Conservation (phyloP, 2,888 invertebrate species). For the Cataglyphis rosenhaueri region DNA sequence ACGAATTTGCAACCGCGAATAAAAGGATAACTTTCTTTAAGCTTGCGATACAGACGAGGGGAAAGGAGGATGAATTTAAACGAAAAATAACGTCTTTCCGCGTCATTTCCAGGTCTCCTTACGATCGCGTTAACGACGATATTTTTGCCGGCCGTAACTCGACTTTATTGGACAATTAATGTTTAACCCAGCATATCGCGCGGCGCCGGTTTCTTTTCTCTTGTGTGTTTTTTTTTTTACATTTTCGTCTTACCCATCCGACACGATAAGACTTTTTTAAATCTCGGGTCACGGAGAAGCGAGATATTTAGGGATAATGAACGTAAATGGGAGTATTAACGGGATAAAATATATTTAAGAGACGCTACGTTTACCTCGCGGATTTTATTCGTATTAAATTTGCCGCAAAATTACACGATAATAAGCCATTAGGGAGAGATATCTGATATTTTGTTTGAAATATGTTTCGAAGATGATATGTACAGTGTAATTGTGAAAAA, state of each 20-base stretch:
- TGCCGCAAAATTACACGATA: conserved; percentile 67
- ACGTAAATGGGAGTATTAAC: conserved; percentile 84
- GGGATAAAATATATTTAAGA: conserved; percentile 85
- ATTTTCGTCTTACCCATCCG: conserved; percentile 71
- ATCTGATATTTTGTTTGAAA: conserved; percentile 59
- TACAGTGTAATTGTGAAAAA: neutral
- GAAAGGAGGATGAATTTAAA: conserved; percentile 58
- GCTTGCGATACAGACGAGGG: conserved; percentile 4
- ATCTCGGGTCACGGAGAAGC: conserved; percentile 80
- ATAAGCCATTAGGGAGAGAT: conserved; percentile 32
- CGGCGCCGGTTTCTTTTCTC: conserved; percentile 54
- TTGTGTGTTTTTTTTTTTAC: conserved; percentile 32
- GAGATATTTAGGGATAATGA: conserved; percentile 85
- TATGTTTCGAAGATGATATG: neutral
- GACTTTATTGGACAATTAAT: conserved; percentile 85
- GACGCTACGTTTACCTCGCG: conserved; percentile 74
- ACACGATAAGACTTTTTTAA: conserved; percentile 79
- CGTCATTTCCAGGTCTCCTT: conserved; percentile 81
- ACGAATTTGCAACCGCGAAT: neutral
- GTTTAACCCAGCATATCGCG: conserved; percentile 75
- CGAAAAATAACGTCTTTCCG: conserved; percentile 78
- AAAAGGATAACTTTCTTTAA: conserved; percentile 40
- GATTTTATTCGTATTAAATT: conserved; percentile 73
- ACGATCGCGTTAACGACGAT: conserved; percentile 76
- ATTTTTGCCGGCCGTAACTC: conserved; percentile 82